phyloP scores from a whole-genome alignment of 2,113 vertebrate species.

The Periophthalmus modestus region DNA sequence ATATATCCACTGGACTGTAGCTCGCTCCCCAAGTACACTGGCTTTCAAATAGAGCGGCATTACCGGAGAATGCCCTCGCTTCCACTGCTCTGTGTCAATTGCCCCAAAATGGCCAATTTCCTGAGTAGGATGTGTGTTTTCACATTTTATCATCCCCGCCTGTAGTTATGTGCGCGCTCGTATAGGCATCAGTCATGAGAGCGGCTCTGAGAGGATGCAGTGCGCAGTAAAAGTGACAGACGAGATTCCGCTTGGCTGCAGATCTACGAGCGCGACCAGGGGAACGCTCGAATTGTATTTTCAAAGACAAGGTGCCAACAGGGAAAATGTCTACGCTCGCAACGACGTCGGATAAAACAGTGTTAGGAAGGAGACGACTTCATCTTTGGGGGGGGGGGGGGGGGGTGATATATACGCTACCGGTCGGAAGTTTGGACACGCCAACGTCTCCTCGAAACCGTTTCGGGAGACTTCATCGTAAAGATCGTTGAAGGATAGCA shows the following conservation, averaged over 20 bases:
- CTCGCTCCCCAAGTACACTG: constrained; percentile 43
- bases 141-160: constrained; percentile 70
- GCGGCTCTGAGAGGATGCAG: constrained; percentile 62
- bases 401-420: background rate
- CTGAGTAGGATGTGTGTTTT: constrained; percentile 69
- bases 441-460: too few relatives aligned
- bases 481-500: too few relatives aligned
- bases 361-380: constrained; percentile 14
- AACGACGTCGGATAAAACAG: constrained; percentile 16
- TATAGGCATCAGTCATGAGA: constrained; percentile 70
- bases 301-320: constrained; percentile 42
- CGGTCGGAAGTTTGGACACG: too few relatives aligned
- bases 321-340: constrained; percentile 43
- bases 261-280: constrained; percentile 63
- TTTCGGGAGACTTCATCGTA: too few relatives aligned
- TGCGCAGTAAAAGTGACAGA: constrained; percentile 79
- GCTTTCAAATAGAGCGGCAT: constrained; percentile 43
- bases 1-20: constrained; percentile 52
- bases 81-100: constrained; percentile 62
- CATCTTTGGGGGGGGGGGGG: background rate
- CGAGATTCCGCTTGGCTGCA: constrained; percentile 72
- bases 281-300: constrained; percentile 58
- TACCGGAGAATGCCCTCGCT: constrained; percentile 58
- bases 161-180: constrained; percentile 68
- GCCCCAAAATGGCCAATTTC: constrained; percentile 76